A percentile compares a stretch with the other conserved stretches of the same genome.
These are phyloP conservation scores for Masticophis lateralis DNA, from an alignment of 2,797 vertebrate species.

Conservation along the genomic window DNA sequence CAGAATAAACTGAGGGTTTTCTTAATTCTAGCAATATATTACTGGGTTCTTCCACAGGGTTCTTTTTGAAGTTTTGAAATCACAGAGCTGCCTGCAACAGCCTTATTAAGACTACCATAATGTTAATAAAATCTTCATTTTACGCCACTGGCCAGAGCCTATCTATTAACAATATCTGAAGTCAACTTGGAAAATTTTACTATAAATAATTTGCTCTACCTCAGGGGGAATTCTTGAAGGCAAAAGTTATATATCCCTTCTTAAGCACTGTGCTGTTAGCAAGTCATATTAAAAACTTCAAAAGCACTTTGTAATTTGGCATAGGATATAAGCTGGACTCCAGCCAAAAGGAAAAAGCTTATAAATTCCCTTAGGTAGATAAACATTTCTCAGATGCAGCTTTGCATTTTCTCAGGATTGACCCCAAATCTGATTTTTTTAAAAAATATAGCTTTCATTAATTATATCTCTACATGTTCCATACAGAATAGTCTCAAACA, in stretches of 20 bases:
- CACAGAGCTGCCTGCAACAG: neutral
- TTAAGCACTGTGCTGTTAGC: neutral
- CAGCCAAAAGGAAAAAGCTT: neutral
- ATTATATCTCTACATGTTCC: neutral
- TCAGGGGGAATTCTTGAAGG: neutral
- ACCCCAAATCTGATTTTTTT: neutral
- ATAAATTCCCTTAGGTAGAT: neutral
- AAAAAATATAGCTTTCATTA: neutral
- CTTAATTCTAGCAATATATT: neutral
- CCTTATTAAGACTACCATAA: neutral
- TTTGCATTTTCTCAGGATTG: neutral
- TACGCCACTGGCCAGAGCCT: neutral
- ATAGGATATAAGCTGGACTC: neutral
- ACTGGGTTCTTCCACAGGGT: neutral
- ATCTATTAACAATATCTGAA: neutral
- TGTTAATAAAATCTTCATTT: neutral
- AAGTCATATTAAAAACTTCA: constrained; percentile 1
- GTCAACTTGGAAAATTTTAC: neutral
- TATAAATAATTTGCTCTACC: neutral
- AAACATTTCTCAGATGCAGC: neutral
- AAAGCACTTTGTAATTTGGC: neutral
- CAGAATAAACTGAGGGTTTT: neutral
- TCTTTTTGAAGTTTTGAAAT: neutral
- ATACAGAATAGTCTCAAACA: neutral
- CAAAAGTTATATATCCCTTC: neutral